phyloP scores from a whole-genome alignment of 2,113 vertebrate species.

The Mormyrus lacerda region DNA sequence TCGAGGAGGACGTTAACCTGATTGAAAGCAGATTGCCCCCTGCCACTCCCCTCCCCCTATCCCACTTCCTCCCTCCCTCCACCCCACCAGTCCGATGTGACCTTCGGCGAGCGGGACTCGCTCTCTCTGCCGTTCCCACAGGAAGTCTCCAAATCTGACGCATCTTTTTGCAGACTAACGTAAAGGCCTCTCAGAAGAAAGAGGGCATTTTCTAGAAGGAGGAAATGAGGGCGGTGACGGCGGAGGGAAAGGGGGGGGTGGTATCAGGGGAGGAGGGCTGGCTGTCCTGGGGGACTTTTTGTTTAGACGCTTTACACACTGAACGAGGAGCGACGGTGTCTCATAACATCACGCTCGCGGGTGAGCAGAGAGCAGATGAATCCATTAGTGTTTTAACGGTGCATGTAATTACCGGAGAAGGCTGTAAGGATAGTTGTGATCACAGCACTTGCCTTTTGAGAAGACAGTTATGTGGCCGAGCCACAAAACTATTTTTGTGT shows the following conservation, averaged over 20 bases:
- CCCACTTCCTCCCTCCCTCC: background rate
- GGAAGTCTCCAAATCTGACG: conserved; percentile 28
- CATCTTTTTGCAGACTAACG: background rate
- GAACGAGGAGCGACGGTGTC: background rate
- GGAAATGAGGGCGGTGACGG: background rate
- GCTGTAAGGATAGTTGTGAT: conserved; percentile 1
- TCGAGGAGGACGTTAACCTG: conserved; percentile 42
- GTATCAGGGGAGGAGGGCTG: conserved; percentile 11
- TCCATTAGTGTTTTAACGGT: conserved; percentile 10
- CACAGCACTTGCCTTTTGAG: background rate
- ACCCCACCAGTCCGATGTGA: conserved; percentile 48
- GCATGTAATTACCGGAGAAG: conserved; percentile 1
- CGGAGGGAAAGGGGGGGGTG: background rate
- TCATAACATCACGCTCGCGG: background rate
- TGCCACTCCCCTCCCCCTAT: conserved; percentile 5
- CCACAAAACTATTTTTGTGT: background rate
- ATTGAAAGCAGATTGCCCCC: conserved; percentile 40
- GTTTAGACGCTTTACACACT: background rate
- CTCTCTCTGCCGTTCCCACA: conserved; percentile 37
- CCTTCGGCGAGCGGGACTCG: conserved; percentile 48
- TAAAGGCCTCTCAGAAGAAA: conserved; percentile 9
- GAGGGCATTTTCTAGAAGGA: conserved; percentile 4
- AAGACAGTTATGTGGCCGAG: background rate
- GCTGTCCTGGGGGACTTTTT: background rate
- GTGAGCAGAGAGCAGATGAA: background rate